Conservation (phyloP, 2,113 vertebrate genomes). For the Gadus chalcogrammus region DNA sequence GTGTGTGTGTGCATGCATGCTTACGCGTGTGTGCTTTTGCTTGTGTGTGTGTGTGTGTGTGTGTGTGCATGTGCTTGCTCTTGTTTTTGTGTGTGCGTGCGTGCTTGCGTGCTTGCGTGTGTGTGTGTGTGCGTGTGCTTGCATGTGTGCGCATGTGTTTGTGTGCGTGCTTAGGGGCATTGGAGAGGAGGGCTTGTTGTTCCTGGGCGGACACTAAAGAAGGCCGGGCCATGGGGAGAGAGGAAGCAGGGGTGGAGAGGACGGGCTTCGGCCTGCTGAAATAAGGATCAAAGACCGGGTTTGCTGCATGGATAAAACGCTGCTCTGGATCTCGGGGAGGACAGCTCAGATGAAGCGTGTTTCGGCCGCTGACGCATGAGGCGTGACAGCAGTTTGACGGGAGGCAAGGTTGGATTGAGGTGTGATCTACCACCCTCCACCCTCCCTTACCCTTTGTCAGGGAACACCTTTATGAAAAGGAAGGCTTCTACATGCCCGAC, state of each 20-base stretch:
- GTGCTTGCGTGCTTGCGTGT: no score
- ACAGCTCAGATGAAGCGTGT: conserved; percentile 71
- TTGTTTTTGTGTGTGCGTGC: no score
- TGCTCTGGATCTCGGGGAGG: conserved; percentile 74
- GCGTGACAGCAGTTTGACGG: background rate
- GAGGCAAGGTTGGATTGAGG: no score
- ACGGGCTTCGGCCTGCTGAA: conserved; percentile 65
- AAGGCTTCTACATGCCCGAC: no score
- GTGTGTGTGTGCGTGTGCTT: no score
- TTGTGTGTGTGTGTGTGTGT: no score
- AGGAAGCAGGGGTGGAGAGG: background rate
- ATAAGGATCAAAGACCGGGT: conserved; percentile 76
- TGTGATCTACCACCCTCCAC: no score
- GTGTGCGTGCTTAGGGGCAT: background rate
- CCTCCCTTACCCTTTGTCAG: no score
- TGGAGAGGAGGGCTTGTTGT: conserved; percentile 60
- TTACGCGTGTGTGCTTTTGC: no score
- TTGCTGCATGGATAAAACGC: conserved; percentile 35
- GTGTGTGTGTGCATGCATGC: no score
- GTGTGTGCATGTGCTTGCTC: no score
- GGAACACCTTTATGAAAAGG: no score
- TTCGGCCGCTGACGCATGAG: conserved; percentile 58
- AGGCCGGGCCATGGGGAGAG: conserved; percentile 44
- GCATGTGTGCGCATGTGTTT: background rate
- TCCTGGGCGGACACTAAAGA: conserved; percentile 79